Evolutionary conservation across 2,797 vertebrate genomes (phyloP).

Genomic region (Pseudomugil gertrudae): DNA sequence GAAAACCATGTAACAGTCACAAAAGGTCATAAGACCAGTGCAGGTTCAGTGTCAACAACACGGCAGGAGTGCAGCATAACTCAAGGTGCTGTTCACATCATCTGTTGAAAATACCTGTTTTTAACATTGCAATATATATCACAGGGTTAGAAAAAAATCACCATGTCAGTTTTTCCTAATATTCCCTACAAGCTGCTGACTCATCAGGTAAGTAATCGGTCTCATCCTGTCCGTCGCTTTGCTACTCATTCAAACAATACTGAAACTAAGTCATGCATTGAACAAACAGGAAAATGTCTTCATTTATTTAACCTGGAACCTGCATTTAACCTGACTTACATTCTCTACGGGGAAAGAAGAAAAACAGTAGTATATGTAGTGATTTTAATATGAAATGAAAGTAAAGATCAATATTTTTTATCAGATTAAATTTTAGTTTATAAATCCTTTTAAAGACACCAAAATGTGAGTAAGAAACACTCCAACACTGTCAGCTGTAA

Average conservation of each 20-base stretch:
- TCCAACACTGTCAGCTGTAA: not conserved
- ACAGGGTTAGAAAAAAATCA: too few species aligned
- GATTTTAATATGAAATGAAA: not conserved
- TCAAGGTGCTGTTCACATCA: too few species aligned
- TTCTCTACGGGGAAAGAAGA: not conserved
- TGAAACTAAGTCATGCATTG: not conserved
- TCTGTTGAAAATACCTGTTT: too few species aligned
- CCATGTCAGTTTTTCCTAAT: too few species aligned
- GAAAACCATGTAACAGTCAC: too few species aligned
- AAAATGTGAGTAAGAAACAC: not conserved
- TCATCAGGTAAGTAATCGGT: constrained; percentile 30
- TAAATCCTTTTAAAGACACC: not conserved
- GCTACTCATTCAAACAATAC: constrained; percentile 3
- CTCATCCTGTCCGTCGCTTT: not conserved
- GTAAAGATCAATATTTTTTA: not conserved
- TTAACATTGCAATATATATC: too few species aligned
- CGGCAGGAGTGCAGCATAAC: too few species aligned
- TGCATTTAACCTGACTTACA: not conserved
- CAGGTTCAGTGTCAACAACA: too few species aligned
- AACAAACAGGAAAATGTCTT: not conserved
- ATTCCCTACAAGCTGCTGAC: constrained; percentile 27
- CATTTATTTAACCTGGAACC: not conserved
- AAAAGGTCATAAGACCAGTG: too few species aligned
- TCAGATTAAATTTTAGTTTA: not conserved
- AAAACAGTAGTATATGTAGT: not conserved